These are phyloP conservation scores for Octonoba sinensis DNA, from an alignment of 2,888 invertebrate species.

Conservation along the genomic window DNA sequence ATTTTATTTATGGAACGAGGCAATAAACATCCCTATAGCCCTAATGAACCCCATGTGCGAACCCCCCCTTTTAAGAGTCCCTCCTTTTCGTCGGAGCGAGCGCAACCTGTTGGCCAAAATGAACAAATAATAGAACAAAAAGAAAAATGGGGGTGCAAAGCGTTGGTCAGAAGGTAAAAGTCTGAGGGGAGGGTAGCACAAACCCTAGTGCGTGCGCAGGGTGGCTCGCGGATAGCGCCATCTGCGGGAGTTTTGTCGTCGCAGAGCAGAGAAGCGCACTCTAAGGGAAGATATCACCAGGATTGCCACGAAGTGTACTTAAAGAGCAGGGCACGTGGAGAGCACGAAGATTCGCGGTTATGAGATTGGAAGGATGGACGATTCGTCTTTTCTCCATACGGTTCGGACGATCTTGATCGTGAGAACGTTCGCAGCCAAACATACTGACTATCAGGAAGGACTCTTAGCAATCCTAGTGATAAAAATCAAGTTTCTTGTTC, in stretches of 20 bases:
- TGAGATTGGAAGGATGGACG: background rate
- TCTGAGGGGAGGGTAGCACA: background rate
- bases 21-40: conserved; percentile 51
- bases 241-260: conserved; percentile 18
- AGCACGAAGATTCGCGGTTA: background rate
- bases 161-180: conserved; percentile 59
- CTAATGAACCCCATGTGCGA: conserved; percentile 37
- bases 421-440: too few relatives aligned
- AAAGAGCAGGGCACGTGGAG: conserved; percentile 39
- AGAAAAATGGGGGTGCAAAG: conserved; percentile 10
- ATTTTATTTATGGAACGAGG: conserved; percentile 42
- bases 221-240: conserved; percentile 37
- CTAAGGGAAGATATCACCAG: conserved; percentile 25
- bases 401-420: background rate
- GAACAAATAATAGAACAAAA: conserved; percentile 23
- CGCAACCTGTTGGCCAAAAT: conserved; percentile 55
- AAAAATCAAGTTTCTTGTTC: too few relatives aligned
- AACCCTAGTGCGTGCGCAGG: conserved; percentile 32
- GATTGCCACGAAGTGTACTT: conserved; percentile 26
- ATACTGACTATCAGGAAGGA: too few relatives aligned
- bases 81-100: background rate
- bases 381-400: conserved; percentile 1
- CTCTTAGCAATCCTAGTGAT: too few relatives aligned
- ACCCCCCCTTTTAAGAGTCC: conserved; percentile 2
- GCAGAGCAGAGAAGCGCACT: conserved; percentile 57